Evolutionary conservation across 2,888 invertebrate genomes (phyloP), one percentile per base, ranked within the genome.

Genomic region (Baccha elongata): DNA sequence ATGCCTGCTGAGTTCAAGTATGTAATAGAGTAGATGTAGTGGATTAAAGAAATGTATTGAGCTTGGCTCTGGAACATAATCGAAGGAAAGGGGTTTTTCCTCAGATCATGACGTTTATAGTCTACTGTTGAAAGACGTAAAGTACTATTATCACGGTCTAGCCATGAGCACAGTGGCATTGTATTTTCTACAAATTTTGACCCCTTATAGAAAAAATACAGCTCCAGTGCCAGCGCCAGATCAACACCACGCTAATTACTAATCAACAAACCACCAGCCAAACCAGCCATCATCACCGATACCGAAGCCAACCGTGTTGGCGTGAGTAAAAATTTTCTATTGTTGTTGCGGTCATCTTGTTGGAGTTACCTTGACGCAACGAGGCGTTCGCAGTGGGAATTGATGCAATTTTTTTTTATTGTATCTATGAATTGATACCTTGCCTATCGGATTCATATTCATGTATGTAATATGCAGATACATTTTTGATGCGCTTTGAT

Each of bases 331-430:
- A 60, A 29, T 60, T 80, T 72, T 76, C 76, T 52, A 76, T 83
- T 78, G 76, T 81, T 81, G 75, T 29, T 72, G 78, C 73, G 72
- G 78, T 83, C 83, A 83, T 83, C 68, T 72, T 29, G 72, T 37
- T 68, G 71, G 37, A 46, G 73, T 78, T 83, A 83, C 83, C 83
- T 83, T 83, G 83, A 83, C 78, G 83, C 72, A 78, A 73, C 72
- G 44, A 68, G 72, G 76, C 72, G 60, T 60, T 60, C 26, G 44
- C 44, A 62, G 78, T 55, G 67, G 72, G 72, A 76, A 71, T 67
- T 44, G 71, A 60, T 67, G 60, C 76, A 44, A 60, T 50, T 65
- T 65, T 69, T 67, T 58, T 11, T 55, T 65, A 23, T 67, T 35
- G 11, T 40, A 60, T 50, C 42, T 42, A 53, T 29, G 35, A 64